These are phyloP conservation scores for Notospermus geniculatus DNA, from an alignment of 1,140 invertebrate genomes.

Conservation along the genomic window DNA sequence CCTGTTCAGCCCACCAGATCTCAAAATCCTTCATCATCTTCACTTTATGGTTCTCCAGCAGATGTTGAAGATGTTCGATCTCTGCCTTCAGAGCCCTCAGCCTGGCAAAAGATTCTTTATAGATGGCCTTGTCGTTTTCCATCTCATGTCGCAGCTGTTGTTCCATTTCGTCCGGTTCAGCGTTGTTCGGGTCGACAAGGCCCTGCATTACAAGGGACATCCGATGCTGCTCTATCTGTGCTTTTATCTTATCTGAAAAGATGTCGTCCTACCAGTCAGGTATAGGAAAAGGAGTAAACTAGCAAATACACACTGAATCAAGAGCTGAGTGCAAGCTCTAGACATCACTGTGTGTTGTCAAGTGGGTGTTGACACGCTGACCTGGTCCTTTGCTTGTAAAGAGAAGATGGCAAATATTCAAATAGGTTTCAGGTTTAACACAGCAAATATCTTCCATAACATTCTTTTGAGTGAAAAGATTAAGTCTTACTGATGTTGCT, in stretches of 20 bases:
- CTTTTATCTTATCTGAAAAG: slow-evolving; percentile 46
- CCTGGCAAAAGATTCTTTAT: slow-evolving; percentile 46
- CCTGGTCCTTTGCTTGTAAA: no score
- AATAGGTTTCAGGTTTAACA: no score
- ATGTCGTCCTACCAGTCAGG: no score
- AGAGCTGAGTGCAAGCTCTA: no score
- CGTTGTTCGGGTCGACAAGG: slow-evolving; percentile 31
- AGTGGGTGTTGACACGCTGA: no score
- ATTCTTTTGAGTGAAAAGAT: no score
- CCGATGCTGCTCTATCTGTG: slow-evolving; percentile 44
- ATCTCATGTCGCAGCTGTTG: slow-evolving; percentile 41
- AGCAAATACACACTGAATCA: no score
- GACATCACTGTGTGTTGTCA: not conserved
- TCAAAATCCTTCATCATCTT: slow-evolving; percentile 57
- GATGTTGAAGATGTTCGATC: slow-evolving; percentile 55
- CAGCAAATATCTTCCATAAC: no score
- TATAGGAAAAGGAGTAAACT: no score
- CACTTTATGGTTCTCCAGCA: slow-evolving; percentile 54
- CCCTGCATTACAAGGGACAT: slow-evolving; percentile 31
- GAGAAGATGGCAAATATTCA: no score
- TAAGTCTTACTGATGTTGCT: slow-evolving; percentile 48
- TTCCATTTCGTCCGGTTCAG: slow-evolving; percentile 43
- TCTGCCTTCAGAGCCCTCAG: slow-evolving; percentile 50
- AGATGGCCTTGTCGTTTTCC: slow-evolving; percentile 49
- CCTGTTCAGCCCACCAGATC: slow-evolving; percentile 54